Base-by-base conservation (phyloP, 2,888 invertebrate species). In the Taphrorychus bicolor region DNA sequence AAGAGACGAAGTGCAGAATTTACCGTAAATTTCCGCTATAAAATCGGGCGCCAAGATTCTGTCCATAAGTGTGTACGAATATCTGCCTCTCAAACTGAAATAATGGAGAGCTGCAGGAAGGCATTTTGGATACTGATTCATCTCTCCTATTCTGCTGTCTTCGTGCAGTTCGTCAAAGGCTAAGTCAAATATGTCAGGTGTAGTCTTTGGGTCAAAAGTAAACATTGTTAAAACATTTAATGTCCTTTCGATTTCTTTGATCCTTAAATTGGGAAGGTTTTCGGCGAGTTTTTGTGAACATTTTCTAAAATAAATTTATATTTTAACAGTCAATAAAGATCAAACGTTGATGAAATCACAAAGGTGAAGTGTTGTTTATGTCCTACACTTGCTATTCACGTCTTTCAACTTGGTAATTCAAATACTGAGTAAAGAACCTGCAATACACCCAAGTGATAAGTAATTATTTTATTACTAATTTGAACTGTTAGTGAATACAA, bases 191-290 rank as follows among this genome's bases (percentile, higher is more conserved):
- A 88, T 74, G 66, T 87, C 84, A 32, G 84, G 81, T 9, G 76
- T 71, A 9, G 83, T 85, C 57, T 83, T 73, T 11, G 88, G 87
- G 65, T 81, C 79, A 60, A 84, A 85, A 78, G 89, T 86, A 71
- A 89, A 90, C 76, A 87, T 85, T 1, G 87, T 86, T 75, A 88
- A 85, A 0, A 85, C 84, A 68, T 90, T 84, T 2, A 87, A 80
- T 5, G 92, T 80, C 73, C 92, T 85, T 80, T 93, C 93, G 23
- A 93, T 82, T 77, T 94, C 93, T 81, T 94, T 94, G 0, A 92
- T 53, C 69, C 92, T 85, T 1, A 22, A 22, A n/a, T 75, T 66
- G 3, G 69, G 3, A 82, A 91, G 76, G 22, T 86, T 81, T 2
- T 79, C 73, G 5, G 83, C 78, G 17, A 89, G 84, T 68, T 84